Percentiles rank a stretch among this genome's conserved stretches.
Conservation (phyloP, 2,888 invertebrate species). For the Erebia epiphron region DNA sequence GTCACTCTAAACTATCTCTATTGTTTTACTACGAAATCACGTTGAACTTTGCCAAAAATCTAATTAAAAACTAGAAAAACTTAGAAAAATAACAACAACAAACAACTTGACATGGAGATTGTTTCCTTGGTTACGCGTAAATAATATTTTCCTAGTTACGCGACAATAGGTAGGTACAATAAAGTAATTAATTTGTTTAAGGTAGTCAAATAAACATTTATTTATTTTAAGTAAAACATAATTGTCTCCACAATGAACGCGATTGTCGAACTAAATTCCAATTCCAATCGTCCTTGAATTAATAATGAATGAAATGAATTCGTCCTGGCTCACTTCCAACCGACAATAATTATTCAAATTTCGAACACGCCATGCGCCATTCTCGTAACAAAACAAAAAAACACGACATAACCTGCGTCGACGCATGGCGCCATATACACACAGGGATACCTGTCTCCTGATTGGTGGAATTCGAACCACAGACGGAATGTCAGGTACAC, state of each 20-base stretch:
- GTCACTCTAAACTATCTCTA: no score
- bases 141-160: no score
- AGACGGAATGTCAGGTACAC: background rate
- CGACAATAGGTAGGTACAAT: no score
- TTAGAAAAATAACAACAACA: no score
- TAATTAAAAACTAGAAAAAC: no score
- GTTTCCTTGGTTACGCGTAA: no score
- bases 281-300: slow-evolving; percentile 21
- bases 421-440: slow-evolving; percentile 43
- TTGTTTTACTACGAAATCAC: no score
- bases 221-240: no score
- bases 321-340: slow-evolving; percentile 23
- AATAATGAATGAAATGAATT: slow-evolving; percentile 22
- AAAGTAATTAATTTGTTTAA: no score
- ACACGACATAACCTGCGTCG: slow-evolving; percentile 40
- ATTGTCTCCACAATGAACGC: background rate
- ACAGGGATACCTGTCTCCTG: slow-evolving; percentile 12
- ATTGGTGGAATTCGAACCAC: slow-evolving; percentile 20
- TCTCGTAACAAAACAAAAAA: slow-evolving; percentile 39
- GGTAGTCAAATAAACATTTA: no score
- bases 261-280: background rate
- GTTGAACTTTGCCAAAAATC: no score
- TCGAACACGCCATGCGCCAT: slow-evolving; percentile 33
- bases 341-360: slow-evolving; percentile 27
- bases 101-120: no score